Base-by-base conservation (phyloP, 1,140 invertebrate species). In the Drosophila melanica region DNA sequence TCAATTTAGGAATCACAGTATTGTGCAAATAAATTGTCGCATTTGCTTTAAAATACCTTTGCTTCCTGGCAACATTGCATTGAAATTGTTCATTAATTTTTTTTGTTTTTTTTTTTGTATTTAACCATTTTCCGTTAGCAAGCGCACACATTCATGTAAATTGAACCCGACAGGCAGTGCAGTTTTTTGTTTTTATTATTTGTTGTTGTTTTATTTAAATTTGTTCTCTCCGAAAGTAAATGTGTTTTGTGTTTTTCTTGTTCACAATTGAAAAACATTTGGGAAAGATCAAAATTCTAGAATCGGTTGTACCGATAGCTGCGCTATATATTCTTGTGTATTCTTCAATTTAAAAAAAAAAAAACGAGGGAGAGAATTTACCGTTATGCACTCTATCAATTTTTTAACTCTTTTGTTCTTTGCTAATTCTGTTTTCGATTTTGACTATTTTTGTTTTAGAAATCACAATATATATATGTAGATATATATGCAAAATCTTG, bases 131-230 rank as follows among this genome's bases (percentile, higher is more conserved):
- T 39, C 14, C 42, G 63, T 42, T 63, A 75, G 57, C 57, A 60
- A 33, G 53, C 57, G 54, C 51, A 58, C 63, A 63, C 55, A 50
- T 48, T 33, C 35, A 73, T 74, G 60, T 77, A 64, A 70, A 70
- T 85, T 80, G 77, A 85, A 80, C 55, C 77, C 62, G 73, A 77
- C 68, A 73, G 81, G 81, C 81, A 86, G 81, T 86, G 81, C 79
- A 69, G 44, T 63, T 77, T 35, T 72, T 59, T 66, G 66, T 66
- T 27, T 74, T 42, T 35, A 47, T 69, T 41, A 74, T 18, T 39
- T 48, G 60, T 27, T 71, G n/a, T n/a, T n/a, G n/a, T n/a, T n/a
- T n/a, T n/a, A n/a, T 54, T 2, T 44, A 11, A 8, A 11, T 16
- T 20, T 5, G 27, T 48, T 66, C 20, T 57, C 16, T 68, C 39